A percentile compares a stretch with the other conserved stretches of the same genome.
phyloP scores from a whole-genome alignment of 1,140 invertebrate species.

The Leguminivora glycinivorella region DNA sequence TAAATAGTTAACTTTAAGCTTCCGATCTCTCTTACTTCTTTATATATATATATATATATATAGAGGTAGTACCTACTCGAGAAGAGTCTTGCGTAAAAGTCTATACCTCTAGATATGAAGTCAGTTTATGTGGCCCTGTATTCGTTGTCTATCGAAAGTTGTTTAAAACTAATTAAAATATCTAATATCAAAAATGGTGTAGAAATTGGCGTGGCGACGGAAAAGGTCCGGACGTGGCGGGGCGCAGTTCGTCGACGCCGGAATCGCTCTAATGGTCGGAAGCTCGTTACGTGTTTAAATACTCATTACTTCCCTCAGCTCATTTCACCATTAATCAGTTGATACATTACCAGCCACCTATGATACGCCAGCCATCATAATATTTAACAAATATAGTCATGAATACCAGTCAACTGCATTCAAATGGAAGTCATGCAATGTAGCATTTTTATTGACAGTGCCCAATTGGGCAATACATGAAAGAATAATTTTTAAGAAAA shows the following conservation, averaged over 20 bases:
- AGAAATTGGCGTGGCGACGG: constrained; percentile 1
- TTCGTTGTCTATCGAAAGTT: too few species aligned
- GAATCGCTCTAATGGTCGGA: constrained; percentile 33
- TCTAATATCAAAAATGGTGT: constrained; percentile 1
- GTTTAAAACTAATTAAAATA: neutral
- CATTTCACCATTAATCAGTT: constrained; percentile 15
- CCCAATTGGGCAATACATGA: too few species aligned
- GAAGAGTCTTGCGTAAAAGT: too few species aligned
- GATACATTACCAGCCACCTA: neutral
- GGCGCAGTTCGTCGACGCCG: constrained; percentile 11
- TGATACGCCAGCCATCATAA: neutral
- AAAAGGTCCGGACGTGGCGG: constrained; percentile 19
- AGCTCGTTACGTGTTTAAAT: constrained; percentile 36
- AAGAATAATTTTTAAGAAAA: too few species aligned
- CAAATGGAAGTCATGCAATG: neutral
- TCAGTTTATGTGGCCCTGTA: too few species aligned
- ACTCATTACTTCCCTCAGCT: constrained; percentile 31
- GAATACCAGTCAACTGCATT: neutral
- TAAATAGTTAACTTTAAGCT: too few species aligned
- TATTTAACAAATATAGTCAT: neutral
- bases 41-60: too few species aligned
- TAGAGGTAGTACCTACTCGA: too few species aligned
- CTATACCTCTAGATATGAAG: too few species aligned
- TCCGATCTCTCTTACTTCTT: too few species aligned
- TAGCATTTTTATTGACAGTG: neutral